Conservation (phyloP, 2,797 vertebrate genomes). For the Rhincodon typus region DNA sequence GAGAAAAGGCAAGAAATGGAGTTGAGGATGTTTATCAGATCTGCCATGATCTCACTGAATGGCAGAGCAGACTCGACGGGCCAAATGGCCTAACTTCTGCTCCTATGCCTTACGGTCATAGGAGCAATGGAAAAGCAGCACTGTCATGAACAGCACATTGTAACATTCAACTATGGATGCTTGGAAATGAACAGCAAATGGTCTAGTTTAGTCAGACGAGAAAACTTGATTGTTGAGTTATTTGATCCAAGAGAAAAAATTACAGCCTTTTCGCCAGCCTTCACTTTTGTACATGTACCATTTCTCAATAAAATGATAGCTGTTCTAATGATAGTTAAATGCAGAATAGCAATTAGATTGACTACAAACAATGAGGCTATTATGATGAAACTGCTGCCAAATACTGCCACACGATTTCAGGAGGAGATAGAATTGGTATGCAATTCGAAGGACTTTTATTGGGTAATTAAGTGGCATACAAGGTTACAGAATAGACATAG, state of each 20-base stretch:
- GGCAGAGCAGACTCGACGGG: too few species aligned
- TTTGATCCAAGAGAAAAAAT: not conserved
- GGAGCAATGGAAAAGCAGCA: not conserved
- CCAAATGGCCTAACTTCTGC: too few species aligned
- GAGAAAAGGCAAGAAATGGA: too few species aligned
- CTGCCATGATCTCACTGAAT: too few species aligned
- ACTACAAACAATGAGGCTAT: not conserved
- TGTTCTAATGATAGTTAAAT: not conserved
- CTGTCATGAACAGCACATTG: not conserved
- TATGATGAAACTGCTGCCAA: not conserved
- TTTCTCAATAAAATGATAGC: slow-evolving; percentile 1
- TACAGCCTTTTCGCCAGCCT: not conserved
- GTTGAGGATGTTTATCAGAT: too few species aligned
- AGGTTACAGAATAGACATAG: not conserved
- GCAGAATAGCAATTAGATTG: not conserved
- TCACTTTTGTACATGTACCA: not conserved
- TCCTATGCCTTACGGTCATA: too few species aligned
- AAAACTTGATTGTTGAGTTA: not conserved
- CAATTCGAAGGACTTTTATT: not conserved
- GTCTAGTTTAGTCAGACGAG: not conserved
- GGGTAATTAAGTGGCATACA: not conserved
- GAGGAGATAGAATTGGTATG: not conserved
- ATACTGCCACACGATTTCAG: not conserved
- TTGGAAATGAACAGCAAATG: not conserved
- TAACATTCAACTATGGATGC: not conserved